Conservation (phyloP, 1,140 invertebrate genomes). For the Trichonephila inaurata region DNA sequence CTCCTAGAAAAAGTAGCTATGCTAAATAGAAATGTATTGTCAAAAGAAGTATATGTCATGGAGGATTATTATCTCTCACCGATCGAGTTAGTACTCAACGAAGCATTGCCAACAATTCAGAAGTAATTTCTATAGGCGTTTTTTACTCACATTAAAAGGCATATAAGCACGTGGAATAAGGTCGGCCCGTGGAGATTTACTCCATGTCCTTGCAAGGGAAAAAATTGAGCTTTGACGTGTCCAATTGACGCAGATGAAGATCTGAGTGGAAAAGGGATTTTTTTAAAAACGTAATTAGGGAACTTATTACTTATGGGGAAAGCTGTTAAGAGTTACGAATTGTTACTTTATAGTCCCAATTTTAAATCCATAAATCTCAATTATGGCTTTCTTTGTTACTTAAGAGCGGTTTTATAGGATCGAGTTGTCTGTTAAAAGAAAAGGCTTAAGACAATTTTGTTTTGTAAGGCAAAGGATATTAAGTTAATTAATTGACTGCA, state of each 20-base stretch:
- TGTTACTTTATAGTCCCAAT: background rate
- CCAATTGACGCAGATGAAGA: background rate
- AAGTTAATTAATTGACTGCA: background rate
- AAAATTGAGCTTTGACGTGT: background rate
- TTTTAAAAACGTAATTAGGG: background rate
- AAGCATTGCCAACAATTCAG: slow-evolving; percentile 32
- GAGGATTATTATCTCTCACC: slow-evolving; percentile 37
- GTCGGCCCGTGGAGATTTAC: background rate
- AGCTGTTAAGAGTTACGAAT: background rate
- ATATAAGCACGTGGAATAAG: slow-evolving; percentile 5
- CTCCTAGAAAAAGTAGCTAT: background rate
- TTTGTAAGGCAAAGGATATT: background rate
- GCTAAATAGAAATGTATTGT: slow-evolving; percentile 32
- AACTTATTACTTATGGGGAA: background rate
- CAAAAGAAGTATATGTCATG: background rate
- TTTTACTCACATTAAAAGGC: background rate
- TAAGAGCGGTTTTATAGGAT: background rate
- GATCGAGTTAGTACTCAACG: slow-evolving; percentile 24
- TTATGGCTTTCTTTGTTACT: background rate
- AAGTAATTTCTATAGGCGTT: slow-evolving; percentile 24
- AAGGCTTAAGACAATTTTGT: background rate
- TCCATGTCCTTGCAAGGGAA: background rate
- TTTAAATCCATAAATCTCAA: background rate
- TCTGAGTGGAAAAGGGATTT: background rate
- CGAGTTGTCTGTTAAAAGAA: background rate